These are phyloP conservation scores for Rhea americana DNA, from an alignment of 2,113 vertebrate genomes.

Conservation along the genomic window DNA sequence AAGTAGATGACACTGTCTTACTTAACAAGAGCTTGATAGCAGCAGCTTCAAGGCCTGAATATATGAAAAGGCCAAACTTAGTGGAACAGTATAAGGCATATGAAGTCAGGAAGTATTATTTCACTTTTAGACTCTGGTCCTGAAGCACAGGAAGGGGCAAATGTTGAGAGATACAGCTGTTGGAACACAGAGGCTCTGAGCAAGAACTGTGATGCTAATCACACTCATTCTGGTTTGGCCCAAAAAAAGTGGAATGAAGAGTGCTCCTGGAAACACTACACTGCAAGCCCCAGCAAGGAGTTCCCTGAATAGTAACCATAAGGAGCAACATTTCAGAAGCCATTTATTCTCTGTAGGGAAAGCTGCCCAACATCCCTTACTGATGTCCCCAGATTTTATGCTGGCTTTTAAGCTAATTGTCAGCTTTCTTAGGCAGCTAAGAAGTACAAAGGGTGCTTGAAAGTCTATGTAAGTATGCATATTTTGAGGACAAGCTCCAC, in stretches of 20 bases:
- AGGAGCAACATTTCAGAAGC: not conserved
- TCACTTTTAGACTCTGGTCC: not conserved
- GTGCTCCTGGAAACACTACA: not conserved
- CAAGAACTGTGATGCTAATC: not conserved
- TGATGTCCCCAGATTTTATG: not conserved
- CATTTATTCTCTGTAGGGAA: not conserved
- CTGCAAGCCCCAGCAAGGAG: not conserved
- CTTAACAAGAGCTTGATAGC: not conserved
- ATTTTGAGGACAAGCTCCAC: not conserved
- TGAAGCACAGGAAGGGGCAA: not conserved
- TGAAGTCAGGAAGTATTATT: not conserved
- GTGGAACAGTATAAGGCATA: not conserved
- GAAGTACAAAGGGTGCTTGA: not conserved
- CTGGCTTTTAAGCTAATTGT: not conserved
- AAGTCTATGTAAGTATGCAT: not conserved
- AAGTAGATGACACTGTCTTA: not conserved
- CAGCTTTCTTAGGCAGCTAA: not conserved
- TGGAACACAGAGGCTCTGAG: not conserved
- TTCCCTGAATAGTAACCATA: not conserved
- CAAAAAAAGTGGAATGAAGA: not conserved
- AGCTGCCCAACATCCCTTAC: not conserved
- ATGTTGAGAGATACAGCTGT: accelerated
- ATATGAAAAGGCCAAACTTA: not conserved
- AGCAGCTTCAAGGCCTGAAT: not conserved
- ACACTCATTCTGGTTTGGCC: not conserved